Evolutionary conservation across 2,888 invertebrate species (phyloP).

Genomic region (Rhopalosiphum nymphaeae): DNA sequence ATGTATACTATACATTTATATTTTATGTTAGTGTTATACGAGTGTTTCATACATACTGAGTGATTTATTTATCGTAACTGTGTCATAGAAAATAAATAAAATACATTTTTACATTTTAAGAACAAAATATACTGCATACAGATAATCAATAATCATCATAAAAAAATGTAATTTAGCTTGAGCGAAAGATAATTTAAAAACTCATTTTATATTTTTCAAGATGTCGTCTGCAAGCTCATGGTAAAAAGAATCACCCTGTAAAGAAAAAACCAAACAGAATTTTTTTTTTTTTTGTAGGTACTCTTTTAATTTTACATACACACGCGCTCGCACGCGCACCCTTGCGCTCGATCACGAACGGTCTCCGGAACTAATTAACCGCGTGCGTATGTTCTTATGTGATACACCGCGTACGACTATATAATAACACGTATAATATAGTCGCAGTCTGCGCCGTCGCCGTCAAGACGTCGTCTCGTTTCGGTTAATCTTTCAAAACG

Average conservation of each 20-base stretch:
- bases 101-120: neutral
- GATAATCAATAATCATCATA: neutral
- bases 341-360: neutral
- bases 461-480: slow-evolving; percentile 38
- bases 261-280: neutral
- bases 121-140: neutral
- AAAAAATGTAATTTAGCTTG: neutral
- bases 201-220: neutral
- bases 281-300: neutral
- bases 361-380: slow-evolving; percentile 49
- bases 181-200: neutral
- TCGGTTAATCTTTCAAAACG: slow-evolving; percentile 41
- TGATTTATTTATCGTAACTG: neutral
- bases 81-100: neutral
- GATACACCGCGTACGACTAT: neutral
- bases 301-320: neutral
- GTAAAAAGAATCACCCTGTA: neutral
- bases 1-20: neutral
- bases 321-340: neutral
- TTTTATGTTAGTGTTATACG: neutral
- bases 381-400: neutral
- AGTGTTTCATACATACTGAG: neutral
- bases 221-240: neutral
- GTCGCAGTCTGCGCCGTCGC: neutral
- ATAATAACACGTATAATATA: neutral